Evolutionary conservation across 2,888 invertebrate species (phyloP), one percentile per base, ranked within the genome.

Genomic region (Chalcis sispes): DNA sequence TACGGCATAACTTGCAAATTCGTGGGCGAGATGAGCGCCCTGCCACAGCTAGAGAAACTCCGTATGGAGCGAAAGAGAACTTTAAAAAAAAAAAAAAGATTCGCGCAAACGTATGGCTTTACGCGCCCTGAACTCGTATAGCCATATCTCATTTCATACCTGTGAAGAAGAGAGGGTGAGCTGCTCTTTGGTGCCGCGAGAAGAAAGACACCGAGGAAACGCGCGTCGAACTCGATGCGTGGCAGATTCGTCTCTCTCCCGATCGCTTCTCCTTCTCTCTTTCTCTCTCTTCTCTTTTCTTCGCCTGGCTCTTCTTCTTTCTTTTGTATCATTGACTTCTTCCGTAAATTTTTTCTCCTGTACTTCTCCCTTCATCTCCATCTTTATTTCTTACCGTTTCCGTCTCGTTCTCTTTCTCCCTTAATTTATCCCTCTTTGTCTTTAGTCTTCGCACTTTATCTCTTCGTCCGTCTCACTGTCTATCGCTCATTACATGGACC

Each of bases 71-170:
- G 65, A 56, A 23, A 67, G n/a, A 23, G 40, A 42, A 4, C 10
- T 36, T 36, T 36, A 13, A 42, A 42, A 42, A 2, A 42, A 42
- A 42, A 42, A 59, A 59, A 70, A 70, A 36, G 70, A 25, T 36
- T 59, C 50, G 36, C n/a, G 29, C 42, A 29, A 48, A 36, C 27
- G 71, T 54, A 32, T 40, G 42, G 59, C 42, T 54, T 20, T 36
- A 56, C 29, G 54, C 78, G 77, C 23, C 64, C 72, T 81, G 79
- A 62, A 80, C 83, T 83, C 82, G 82, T 84, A 81, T 79, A 84
- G 84, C 83, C 83, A 80, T 86, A 84, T 84, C 84, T 87, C 84
- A 85, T 87, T 87, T 86, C 84, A 83, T 85, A 86, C 82, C 83
- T 82, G 81, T 75, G 23, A 25, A 48, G 42, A 66, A 23, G n/a